phyloP scores from a whole-genome alignment of 2,888 invertebrate genomes.

The Fragum fragum region DNA sequence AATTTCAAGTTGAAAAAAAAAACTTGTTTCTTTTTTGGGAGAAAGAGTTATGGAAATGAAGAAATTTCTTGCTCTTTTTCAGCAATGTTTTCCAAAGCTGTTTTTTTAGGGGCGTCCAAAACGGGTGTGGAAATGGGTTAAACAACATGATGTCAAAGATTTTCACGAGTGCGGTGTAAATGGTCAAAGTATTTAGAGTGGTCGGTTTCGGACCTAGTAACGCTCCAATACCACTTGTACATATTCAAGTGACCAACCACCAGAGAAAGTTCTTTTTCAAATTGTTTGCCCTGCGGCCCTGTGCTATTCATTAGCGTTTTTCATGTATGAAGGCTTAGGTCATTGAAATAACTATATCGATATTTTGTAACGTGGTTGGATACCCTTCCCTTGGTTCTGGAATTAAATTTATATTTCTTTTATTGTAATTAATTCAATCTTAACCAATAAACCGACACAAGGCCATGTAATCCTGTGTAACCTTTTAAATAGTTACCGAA shows the following conservation, averaged over 20 bases:
- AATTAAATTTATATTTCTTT: too few species aligned
- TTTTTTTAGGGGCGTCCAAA: too few species aligned
- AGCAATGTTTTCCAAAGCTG: too few species aligned
- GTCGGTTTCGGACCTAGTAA: slow-evolving; percentile 24
- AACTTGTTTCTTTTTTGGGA: too few species aligned
- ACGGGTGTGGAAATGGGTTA: too few species aligned
- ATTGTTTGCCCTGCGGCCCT: slow-evolving; percentile 9
- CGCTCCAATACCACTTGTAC: slow-evolving; percentile 21
- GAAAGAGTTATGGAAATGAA: too few species aligned
- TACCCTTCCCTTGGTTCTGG: neutral
- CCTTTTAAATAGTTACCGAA: neutral
- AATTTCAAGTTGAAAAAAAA: too few species aligned
- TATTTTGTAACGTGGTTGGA: slow-evolving; percentile 54
- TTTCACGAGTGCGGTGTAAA: neutral
- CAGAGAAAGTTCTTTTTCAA: slow-evolving; percentile 15
- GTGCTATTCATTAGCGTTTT: slow-evolving; percentile 2
- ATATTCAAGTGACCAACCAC: slow-evolving; percentile 28
- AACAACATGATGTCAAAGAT: too few species aligned
- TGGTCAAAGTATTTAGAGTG: slow-evolving; percentile 8
- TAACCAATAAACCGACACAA: neutral
- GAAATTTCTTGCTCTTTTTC: too few species aligned
- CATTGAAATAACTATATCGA: slow-evolving; percentile 60
- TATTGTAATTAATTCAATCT: too few species aligned
- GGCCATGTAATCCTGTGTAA: neutral
- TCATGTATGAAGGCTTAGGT: slow-evolving; percentile 60